phyloP scores from a whole-genome alignment of 2,113 vertebrate species.

The Mirounga angustirostris region DNA sequence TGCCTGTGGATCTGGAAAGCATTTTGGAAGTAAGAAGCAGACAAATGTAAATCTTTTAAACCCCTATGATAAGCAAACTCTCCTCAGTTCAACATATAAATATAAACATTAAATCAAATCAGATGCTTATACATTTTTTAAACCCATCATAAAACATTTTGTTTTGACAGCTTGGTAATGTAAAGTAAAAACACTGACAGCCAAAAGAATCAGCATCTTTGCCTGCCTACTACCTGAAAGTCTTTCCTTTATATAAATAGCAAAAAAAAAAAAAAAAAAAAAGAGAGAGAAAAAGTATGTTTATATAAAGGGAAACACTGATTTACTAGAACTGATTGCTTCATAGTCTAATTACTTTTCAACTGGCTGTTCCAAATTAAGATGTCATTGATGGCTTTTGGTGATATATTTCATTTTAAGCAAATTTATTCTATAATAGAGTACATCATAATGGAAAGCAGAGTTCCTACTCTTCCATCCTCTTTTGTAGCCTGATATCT shows the following conservation, averaged over 20 bases:
- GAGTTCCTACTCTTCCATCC: conserved; percentile 89
- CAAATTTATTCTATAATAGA: conserved; percentile 92
- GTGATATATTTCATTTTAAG: conserved; percentile 93
- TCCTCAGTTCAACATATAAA: conserved; percentile 81
- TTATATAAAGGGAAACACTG: conserved; percentile 90
- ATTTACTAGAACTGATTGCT: conserved; percentile 92
- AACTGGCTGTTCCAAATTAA: conserved; percentile 93
- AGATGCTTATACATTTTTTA: conserved; percentile 83
- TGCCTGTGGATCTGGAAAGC: conserved; percentile 31
- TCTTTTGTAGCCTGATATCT: conserved; percentile 93
- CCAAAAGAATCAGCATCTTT: conserved; percentile 84
- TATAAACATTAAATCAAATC: conserved; percentile 85
- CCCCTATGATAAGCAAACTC: conserved; percentile 77
- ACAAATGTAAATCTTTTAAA: conserved; percentile 83
- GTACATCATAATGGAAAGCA: conserved; percentile 91
- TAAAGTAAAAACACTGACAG: conserved; percentile 85
- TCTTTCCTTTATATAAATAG: conserved; percentile 86
- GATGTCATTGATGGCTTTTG: conserved; percentile 93
- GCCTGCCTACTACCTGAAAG: conserved; percentile 84
- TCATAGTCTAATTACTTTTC: conserved; percentile 92
- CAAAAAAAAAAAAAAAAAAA: not conserved
- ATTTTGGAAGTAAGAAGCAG: conserved; percentile 71
- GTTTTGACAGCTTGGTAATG: conserved; percentile 86
- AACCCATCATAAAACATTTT: conserved; percentile 82
- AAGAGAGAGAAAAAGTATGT: conserved; percentile 76